Evolutionary conservation across 2,888 invertebrate genomes (phyloP).

Genomic region (Ischnura elegans): DNA sequence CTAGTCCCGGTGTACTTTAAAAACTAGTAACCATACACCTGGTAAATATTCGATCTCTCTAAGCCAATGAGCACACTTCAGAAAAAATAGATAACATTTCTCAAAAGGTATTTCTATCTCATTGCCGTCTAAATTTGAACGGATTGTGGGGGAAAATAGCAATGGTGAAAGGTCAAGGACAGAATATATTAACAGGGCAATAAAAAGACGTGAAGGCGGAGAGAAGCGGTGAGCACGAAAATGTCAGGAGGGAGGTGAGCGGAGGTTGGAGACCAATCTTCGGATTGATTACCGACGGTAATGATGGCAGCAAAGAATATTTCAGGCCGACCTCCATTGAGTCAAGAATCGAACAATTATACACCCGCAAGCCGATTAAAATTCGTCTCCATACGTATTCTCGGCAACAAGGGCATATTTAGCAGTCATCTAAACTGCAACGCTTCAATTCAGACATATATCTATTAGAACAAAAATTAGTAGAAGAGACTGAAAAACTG

Average conservation of each 20-base stretch:
- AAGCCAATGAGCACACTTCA: too few species aligned
- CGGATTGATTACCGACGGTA: not conserved
- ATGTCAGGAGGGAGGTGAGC: not conserved
- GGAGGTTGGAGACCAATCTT: not conserved
- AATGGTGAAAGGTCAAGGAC: not conserved
- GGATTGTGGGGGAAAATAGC: not conserved
- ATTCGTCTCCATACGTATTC: too few species aligned
- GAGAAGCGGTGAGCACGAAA: not conserved
- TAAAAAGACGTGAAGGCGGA: not conserved
- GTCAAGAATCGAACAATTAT: not conserved
- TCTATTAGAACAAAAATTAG: too few species aligned
- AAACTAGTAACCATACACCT: too few species aligned
- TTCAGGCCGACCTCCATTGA: not conserved
- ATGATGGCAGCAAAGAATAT: not conserved
- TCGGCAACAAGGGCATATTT: too few species aligned
- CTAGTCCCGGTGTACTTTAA: too few species aligned
- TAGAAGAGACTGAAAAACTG: too few species aligned
- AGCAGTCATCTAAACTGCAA: too few species aligned
- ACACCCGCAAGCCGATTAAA: too few species aligned
- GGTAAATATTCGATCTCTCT: too few species aligned
- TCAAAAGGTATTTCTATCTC: not conserved
- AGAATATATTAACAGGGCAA: not conserved
- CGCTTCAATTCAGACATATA: too few species aligned
- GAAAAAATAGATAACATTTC: not conserved
- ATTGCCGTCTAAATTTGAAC: not conserved